Evolutionary conservation across 2,888 invertebrate genomes (phyloP).

Genomic region (Ypsolopha scabrella): DNA sequence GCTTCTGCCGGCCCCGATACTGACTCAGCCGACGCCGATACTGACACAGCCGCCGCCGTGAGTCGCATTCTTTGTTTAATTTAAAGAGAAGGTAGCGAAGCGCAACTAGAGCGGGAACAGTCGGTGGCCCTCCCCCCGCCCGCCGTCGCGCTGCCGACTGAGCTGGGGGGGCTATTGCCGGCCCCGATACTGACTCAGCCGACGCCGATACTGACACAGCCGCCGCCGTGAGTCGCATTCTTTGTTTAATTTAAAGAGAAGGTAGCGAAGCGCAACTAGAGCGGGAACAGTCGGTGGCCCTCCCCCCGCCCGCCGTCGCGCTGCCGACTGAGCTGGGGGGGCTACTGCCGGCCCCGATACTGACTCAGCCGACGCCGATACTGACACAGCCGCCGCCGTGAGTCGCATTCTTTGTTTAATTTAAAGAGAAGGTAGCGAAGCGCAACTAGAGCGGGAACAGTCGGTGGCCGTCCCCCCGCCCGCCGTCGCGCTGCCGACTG

Average conservation of each 20-base stretch:
- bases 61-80: neutral
- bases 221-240: neutral
- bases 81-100: too few relatives aligned
- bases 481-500: too few relatives aligned
- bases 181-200: constrained; percentile 6
- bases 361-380: too few relatives aligned
- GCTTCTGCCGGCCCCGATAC: constrained; percentile 11
- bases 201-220: constrained; percentile 7
- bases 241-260: too few relatives aligned
- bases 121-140: neutral
- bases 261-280: neutral
- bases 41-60: constrained; percentile 5
- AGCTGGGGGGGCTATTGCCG: constrained; percentile 17
- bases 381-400: too few relatives aligned
- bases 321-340: too few relatives aligned
- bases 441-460: too few relatives aligned
- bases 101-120: neutral
- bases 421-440: too few relatives aligned
- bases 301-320: neutral
- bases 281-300: neutral
- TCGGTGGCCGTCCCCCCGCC: neutral
- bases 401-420: too few relatives aligned
- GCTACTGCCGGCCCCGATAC: too few relatives aligned
- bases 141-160: constrained; percentile 20
- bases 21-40: constrained; percentile 9